Evolutionary conservation across 53 echinoderm and acorn worm species (phyloP).

Genomic region (Paracentrotus lividus): DNA sequence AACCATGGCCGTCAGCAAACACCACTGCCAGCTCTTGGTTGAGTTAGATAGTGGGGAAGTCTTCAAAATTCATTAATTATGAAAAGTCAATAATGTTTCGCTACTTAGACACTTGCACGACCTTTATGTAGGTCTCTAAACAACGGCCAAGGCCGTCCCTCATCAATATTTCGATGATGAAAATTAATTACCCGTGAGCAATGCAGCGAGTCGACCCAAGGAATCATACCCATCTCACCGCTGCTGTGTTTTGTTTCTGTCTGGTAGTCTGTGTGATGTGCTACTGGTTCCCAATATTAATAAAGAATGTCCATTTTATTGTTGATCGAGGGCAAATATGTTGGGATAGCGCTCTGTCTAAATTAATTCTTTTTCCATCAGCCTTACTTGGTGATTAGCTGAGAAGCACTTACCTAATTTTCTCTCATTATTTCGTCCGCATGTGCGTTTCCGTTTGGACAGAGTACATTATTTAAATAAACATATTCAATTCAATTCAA

Average conservation of each 20-base stretch:
- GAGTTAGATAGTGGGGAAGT: not conserved
- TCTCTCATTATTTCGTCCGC: not conserved
- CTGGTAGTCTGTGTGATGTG: not conserved
- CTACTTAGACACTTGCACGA: slow-evolving; percentile 39
- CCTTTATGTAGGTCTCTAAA: slow-evolving; percentile 40
- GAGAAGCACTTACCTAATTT: slow-evolving; percentile 6
- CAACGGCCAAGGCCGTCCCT: slow-evolving; percentile 12
- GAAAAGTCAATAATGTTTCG: slow-evolving; percentile 48
- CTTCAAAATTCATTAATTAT: slow-evolving; percentile 21
- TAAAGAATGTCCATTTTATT: not conserved
- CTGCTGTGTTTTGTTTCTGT: not conserved
- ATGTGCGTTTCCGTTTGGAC: not conserved
- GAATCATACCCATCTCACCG: not conserved
- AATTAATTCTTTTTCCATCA: not conserved
- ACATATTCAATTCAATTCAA: not conserved
- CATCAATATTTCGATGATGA: slow-evolving; percentile 42
- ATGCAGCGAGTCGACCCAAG: not conserved
- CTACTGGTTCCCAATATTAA: not conserved
- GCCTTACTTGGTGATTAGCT: not conserved
- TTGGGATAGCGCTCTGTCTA: not conserved
- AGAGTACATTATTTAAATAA: not conserved
- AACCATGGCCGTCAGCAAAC: too few relatives aligned
- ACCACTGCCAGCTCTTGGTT: too few relatives aligned
- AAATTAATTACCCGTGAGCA: slow-evolving; percentile 41
- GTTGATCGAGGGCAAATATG: slow-evolving; percentile 26